These are phyloP conservation scores for Verasper variegatus DNA, from an alignment of 2,113 vertebrate genomes.

Conservation along the genomic window DNA sequence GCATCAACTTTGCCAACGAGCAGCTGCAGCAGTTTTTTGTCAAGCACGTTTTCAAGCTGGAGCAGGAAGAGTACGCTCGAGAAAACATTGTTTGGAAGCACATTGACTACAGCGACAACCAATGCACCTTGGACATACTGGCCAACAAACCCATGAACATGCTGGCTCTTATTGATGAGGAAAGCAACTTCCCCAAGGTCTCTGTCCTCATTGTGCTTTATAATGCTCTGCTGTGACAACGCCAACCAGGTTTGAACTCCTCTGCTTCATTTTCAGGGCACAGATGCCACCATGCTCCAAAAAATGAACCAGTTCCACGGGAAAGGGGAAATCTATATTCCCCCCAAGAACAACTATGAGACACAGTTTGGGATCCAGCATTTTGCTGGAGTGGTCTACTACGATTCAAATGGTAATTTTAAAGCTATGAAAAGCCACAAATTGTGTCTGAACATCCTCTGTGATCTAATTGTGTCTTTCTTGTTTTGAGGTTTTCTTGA, in stretches of 20 bases:
- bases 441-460: background rate
- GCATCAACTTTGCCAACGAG: constrained; percentile 98
- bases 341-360: constrained; percentile 88
- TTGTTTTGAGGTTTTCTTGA: constrained; percentile 90
- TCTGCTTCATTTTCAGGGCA: constrained; percentile 83
- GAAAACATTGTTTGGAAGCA: constrained; percentile 90
- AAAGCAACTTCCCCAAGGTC: constrained; percentile 96
- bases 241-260: constrained; percentile 7
- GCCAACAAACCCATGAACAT: constrained; percentile 90
- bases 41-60: constrained; percentile 90
- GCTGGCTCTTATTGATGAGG: constrained; percentile 94
- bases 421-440: background rate
- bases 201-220: background rate
- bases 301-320: constrained; percentile 88
- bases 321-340: constrained; percentile 86
- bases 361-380: constrained; percentile 90
- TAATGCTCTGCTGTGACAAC: background rate
- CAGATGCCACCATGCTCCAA: constrained; percentile 90
- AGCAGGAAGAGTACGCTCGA: constrained; percentile 91
- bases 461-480: background rate
- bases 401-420: constrained; percentile 89
- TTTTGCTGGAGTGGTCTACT: constrained; percentile 93
- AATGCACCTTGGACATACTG: constrained; percentile 86
- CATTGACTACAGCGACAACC: constrained; percentile 91
- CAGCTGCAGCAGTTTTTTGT: constrained; percentile 99